Conservation (phyloP, 2,888 invertebrate species). For the Oegoconia quadripuncta region DNA sequence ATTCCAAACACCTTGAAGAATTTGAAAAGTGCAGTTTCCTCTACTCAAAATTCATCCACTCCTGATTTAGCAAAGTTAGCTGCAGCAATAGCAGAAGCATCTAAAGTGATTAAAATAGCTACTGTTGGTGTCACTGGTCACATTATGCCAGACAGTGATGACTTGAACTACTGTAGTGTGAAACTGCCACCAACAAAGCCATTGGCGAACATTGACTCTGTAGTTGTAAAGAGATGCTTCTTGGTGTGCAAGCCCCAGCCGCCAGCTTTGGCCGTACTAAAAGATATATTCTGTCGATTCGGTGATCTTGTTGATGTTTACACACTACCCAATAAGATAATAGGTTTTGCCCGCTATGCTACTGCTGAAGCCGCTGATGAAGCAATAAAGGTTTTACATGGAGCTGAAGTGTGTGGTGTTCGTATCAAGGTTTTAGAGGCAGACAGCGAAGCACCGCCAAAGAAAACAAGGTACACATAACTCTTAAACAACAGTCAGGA, state of each 20-base stretch:
- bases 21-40: conserved; percentile 46
- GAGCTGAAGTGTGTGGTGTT: conserved; percentile 92
- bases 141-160: conserved; percentile 37
- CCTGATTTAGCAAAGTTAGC: conserved; percentile 83
- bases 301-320: conserved; percentile 94
- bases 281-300: conserved; percentile 94
- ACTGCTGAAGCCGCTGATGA: conserved; percentile 85
- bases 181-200: conserved; percentile 86
- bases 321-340: conserved; percentile 92
- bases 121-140: conserved; percentile 47
- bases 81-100: conserved; percentile 88
- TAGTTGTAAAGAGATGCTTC: conserved; percentile 83
- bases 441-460: conserved; percentile 78
- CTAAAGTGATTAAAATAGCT: conserved; percentile 85
- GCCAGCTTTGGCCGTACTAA: conserved; percentile 87
- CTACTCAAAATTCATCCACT: conserved; percentile 35
- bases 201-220: conserved; percentile 82
- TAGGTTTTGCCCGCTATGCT: conserved; percentile 95
- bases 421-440: conserved; percentile 94
- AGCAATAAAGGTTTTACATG: conserved; percentile 86
- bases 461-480: conserved; percentile 41
- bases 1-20: conserved; percentile 47
- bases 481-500: conserved; percentile 17
- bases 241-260: conserved; percentile 82
- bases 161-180: conserved; percentile 80